Percentiles rank a stretch among this genome's conserved stretches.
phyloP scores from a whole-genome alignment of 2,888 invertebrate species.

The Gerosis bhagava region DNA sequence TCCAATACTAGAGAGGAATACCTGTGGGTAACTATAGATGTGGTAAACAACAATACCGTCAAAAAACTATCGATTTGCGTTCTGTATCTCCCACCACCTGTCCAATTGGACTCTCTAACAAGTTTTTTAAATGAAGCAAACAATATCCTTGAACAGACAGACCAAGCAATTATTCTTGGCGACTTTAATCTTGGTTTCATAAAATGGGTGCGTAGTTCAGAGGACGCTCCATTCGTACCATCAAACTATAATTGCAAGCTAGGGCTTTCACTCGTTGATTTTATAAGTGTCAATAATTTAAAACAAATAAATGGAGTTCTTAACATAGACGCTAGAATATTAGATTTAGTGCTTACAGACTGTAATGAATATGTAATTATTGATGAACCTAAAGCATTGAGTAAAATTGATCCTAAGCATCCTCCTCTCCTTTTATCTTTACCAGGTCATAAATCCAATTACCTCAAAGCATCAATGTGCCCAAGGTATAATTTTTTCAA shows the following conservation, averaged over 20 bases:
- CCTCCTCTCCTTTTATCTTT: slow-evolving; percentile 24
- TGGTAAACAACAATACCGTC: slow-evolving; percentile 1
- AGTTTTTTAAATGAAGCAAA: slow-evolving; percentile 17
- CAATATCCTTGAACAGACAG: slow-evolving; percentile 15
- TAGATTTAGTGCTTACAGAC: slow-evolving; percentile 29
- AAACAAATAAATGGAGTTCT: slow-evolving; percentile 26
- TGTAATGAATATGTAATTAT: slow-evolving; percentile 1
- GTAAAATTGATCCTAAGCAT: slow-evolving; percentile 27
- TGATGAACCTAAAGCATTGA: slow-evolving; percentile 16
- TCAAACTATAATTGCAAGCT: slow-evolving; percentile 18
- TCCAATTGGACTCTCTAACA: slow-evolving; percentile 8
- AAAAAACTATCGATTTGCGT: slow-evolving; percentile 25
- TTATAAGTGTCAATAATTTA: slow-evolving; percentile 25
- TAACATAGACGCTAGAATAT: slow-evolving; percentile 21
- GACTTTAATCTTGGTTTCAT: slow-evolving; percentile 31
- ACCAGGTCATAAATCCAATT: neutral
- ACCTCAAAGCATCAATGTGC: neutral
- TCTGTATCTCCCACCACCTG: slow-evolving; percentile 28
- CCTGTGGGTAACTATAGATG: slow-evolving; percentile 19
- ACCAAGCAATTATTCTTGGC: slow-evolving; percentile 27
- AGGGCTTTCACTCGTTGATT: slow-evolving; percentile 28
- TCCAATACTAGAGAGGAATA: slow-evolving; percentile 15
- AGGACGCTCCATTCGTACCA: slow-evolving; percentile 12
- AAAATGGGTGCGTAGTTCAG: slow-evolving; percentile 12
- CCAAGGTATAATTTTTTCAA: slow-evolving; percentile 25